A percentile compares a stretch with the other conserved stretches of the same genome.
phyloP scores from a whole-genome alignment of 2,888 invertebrate species.

The Anodontia alba region DNA sequence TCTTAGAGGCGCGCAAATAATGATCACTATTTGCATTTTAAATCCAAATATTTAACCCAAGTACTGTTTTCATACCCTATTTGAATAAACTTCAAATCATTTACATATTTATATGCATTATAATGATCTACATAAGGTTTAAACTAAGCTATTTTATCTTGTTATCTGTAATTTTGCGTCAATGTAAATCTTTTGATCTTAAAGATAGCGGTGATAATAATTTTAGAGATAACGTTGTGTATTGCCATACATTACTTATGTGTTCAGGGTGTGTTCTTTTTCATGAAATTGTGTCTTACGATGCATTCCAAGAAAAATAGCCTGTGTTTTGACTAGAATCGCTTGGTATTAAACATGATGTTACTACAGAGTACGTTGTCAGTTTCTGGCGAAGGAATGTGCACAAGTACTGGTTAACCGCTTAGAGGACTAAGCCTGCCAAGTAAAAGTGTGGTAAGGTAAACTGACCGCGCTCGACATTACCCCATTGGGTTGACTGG shows the following conservation, averaged over 20 bases:
- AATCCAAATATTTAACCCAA: background rate
- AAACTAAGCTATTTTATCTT: background rate
- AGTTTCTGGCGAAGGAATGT: background rate
- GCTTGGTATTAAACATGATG: too few species aligned
- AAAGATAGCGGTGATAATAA: background rate
- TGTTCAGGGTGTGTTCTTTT: too few species aligned
- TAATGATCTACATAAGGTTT: background rate
- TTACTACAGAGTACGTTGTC: too few species aligned
- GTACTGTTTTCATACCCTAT: background rate
- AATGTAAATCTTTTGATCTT: background rate
- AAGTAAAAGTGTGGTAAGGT: too few species aligned
- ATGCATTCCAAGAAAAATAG: too few species aligned
- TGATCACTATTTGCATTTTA: background rate
- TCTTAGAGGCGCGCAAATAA: too few species aligned
- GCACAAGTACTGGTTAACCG: background rate
- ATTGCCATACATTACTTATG: too few species aligned
- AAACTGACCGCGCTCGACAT: too few species aligned
- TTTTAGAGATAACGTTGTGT: background rate
- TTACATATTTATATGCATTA: slow-evolving; percentile 2
- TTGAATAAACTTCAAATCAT: background rate
- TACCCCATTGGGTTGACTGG: too few species aligned
- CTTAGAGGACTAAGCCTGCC: too few species aligned
- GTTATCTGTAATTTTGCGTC: background rate
- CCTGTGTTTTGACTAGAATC: too few species aligned
- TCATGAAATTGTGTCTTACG: too few species aligned